phyloP scores from a whole-genome alignment of 23 tunicate species.

The Oikopleura dioica region DNA sequence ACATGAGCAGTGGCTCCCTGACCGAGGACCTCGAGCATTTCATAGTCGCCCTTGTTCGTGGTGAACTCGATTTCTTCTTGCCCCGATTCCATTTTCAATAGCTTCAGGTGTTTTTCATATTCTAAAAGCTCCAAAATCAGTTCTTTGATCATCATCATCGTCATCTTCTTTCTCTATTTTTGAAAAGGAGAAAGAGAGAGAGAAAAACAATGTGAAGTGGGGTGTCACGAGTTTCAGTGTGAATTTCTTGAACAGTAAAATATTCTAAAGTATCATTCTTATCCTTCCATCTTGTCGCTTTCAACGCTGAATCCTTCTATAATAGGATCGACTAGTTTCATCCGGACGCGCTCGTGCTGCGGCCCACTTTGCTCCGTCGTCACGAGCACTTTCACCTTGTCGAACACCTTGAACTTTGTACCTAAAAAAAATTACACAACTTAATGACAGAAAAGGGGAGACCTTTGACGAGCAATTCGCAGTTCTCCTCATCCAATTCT shows the following conservation, averaged over 20 bases:
- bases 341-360: conserved; percentile 49
- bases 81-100: too few species aligned
- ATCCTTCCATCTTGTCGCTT: not conserved
- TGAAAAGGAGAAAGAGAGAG: not conserved
- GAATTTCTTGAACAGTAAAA: not conserved
- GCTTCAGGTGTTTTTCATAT: conserved; percentile 2
- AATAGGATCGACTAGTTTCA: conserved; percentile 35
- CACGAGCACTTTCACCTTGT: conserved; percentile 44
- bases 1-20: not conserved
- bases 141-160: not conserved
- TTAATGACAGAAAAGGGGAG: too few species aligned
- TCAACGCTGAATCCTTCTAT: conserved; percentile 31
- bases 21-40: not conserved
- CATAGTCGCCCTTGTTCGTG: not conserved
- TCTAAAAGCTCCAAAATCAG: not conserved
- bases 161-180: not conserved
- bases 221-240: not conserved
- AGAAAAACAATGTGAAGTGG: too few species aligned
- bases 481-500: conserved; percentile 31
- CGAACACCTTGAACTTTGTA: conserved; percentile 45
- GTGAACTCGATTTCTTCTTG: too few species aligned
- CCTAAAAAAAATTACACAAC: too few species aligned
- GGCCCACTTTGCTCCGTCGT: conserved; percentile 55
- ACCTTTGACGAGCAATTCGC: conserved; percentile 24
- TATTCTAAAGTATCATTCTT: not conserved